Evolutionary conservation across 2,113 vertebrate genomes (phyloP).

Genomic region (Hemiscyllium ocellatum): DNA sequence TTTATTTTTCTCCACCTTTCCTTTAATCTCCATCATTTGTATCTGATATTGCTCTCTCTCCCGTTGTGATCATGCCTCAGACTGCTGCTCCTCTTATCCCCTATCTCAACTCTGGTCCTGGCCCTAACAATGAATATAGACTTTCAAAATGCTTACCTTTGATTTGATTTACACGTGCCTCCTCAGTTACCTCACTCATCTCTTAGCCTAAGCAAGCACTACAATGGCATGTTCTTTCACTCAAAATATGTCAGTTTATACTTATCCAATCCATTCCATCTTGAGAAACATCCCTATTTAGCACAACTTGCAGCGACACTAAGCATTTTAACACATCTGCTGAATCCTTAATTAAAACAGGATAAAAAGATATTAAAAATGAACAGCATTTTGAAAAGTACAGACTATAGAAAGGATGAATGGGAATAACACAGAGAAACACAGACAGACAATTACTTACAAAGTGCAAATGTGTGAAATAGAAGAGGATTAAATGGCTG

Average conservation of each 20-base stretch:
- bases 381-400: background rate
- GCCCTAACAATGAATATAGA: no score
- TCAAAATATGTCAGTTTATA: background rate
- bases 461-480: background rate
- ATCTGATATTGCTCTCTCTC: no score
- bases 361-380: background rate
- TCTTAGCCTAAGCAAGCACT: background rate
- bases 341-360: background rate
- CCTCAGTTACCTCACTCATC: background rate
- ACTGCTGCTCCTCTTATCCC: no score
- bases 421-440: background rate
- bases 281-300: slow-evolving; percentile 33
- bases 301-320: background rate
- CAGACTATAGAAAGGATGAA: background rate
- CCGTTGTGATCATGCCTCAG: no score
- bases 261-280: background rate
- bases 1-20: no score
- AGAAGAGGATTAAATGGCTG: background rate
- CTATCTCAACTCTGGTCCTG: no score
- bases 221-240: background rate
- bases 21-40: no score
- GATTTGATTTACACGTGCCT: background rate
- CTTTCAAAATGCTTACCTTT: background rate
- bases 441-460: background rate
- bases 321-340: background rate